phyloP scores from a whole-genome alignment of 2,888 invertebrate genomes.

The Phrixothrix hirtus region DNA sequence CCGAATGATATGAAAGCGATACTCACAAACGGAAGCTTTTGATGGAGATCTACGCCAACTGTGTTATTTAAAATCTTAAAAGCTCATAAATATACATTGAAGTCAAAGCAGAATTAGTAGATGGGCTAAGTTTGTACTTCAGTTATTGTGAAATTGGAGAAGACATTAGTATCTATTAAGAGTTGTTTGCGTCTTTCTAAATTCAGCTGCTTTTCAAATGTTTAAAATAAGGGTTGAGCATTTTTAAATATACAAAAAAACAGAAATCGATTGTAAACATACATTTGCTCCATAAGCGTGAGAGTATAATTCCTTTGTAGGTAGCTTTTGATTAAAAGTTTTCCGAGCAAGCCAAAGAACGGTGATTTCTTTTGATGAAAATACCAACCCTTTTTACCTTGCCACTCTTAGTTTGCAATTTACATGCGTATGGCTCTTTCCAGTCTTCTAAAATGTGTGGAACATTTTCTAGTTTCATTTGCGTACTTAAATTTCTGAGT shows the following conservation, averaged over 20 bases:
- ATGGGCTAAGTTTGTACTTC: slow-evolving; percentile 2
- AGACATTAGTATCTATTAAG: slow-evolving; percentile 10
- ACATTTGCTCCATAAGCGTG: no score
- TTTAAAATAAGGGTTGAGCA: no score
- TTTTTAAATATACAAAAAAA: no score
- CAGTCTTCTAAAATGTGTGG: neutral
- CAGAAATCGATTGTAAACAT: no score
- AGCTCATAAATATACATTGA: slow-evolving; percentile 24
- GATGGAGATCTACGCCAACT: no score
- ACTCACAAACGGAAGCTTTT: no score
- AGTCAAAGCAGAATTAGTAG: slow-evolving; percentile 10
- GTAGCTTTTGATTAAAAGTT: neutral
- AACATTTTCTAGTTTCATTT: neutral
- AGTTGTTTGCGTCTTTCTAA: slow-evolving; percentile 2
- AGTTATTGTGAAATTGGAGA: slow-evolving; percentile 8
- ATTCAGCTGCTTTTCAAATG: slow-evolving; percentile 10
- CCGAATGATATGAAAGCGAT: no score
- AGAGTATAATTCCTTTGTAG: neutral
- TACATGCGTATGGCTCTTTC: neutral
- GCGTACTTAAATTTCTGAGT: neutral
- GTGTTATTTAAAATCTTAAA: no score
- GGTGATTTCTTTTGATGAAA: slow-evolving; percentile 1
- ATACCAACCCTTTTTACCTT: slow-evolving; percentile 2
- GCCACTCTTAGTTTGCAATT: slow-evolving; percentile 1
- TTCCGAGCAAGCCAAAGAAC: neutral